Base-by-base conservation (phyloP, 2,113 vertebrate species). In the Callionymus lyra region DNA sequence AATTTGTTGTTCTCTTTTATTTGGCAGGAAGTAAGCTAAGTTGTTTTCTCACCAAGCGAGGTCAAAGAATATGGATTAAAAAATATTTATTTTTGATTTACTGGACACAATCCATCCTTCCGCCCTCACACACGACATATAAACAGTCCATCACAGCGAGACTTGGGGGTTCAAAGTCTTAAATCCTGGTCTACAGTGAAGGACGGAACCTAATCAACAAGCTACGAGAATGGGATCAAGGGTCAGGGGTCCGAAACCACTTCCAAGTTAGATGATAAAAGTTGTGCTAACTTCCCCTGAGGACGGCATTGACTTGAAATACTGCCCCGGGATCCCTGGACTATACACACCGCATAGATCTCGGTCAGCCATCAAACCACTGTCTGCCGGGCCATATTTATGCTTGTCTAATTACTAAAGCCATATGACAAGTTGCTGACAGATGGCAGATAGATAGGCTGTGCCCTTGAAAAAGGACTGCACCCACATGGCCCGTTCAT, bases 341-440 rank as follows among this genome's bases (percentile, higher is more conserved):
- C 21, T 27, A 47, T 38, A 50, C 38, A 48, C 47, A 36, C 38
- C 40, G 44, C 38, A 13, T 49, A 45, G 38, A 69, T 72, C 61
- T 72, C 64, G 46, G 53, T 60, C 50, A 56, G 53, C 64, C 44
- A 36, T 65, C 57, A 65, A 53, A 72, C 54, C 33, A 47, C 58
- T 67, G 68, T 71, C 63, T 65, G n/a, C 52, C 59, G 45, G 44
- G 50, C 54, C 38, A 34, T 74, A 71, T 81, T 82, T 79, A 77
- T 21, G 38, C 68, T 56, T n/a, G 49, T 53, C 73, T 79, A 81
- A 82, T 73, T 77, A 72, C 56, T 50, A 53, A 65, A 81, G 64
- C 66, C 62, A 56, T 53, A 72, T 80, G 80, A 82, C 74, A 77
- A 70, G 69, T 61, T 16, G 48, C 70, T 76, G 74, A 81, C 70